Base-by-base conservation (phyloP, 2,113 vertebrate genomes). In the Mobula birostris region DNA sequence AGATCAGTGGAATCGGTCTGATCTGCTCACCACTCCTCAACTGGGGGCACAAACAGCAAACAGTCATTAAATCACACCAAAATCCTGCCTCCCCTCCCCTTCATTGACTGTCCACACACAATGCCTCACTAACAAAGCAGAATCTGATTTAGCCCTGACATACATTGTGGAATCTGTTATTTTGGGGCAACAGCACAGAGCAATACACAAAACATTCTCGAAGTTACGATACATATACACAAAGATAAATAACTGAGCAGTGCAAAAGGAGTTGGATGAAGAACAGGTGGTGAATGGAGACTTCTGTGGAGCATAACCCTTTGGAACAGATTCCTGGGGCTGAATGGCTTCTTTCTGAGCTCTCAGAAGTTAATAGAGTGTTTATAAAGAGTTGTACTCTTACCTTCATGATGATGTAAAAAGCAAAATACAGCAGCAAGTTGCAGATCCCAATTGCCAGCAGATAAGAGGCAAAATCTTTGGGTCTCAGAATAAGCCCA, bases 391-490 rank as follows among this genome's bases (percentile, higher is more conserved):
- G 11, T 15, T 27, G 2, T 68, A 17, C 63, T 21, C 36, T 76
- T 93, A 74, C 91, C 98, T 99, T 99, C 99, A 99, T 99, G 74
- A 99, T 99, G 95, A 99, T 99, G 97, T 99, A 99, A 96, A 99
- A 99, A 95, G 99, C 98, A 2, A 98, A 99, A 95, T 99, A 99
- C 40, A 99, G 98, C 40, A 99, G 97, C 95, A 99, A 97, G 97
- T 99, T 99, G 97, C 98, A 99, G 97, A 99, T 99, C 95, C 97
- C 98, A 7, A 99, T 99, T 96, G 98, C 99, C 97, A 99, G 95
- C 94, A 99, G 96, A 96, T 99, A 99, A 94, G 98, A 99, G 94
- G 98, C 99, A 0, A 99, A 99, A 95, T 99, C 99, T 2, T 98
- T 99, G 32, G 99, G 99, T 93, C 97, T 97, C 95, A 97, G 96